These are phyloP conservation scores for Myotis davidii DNA, from an alignment of 2,113 vertebrate genomes.

Conservation along the genomic window DNA sequence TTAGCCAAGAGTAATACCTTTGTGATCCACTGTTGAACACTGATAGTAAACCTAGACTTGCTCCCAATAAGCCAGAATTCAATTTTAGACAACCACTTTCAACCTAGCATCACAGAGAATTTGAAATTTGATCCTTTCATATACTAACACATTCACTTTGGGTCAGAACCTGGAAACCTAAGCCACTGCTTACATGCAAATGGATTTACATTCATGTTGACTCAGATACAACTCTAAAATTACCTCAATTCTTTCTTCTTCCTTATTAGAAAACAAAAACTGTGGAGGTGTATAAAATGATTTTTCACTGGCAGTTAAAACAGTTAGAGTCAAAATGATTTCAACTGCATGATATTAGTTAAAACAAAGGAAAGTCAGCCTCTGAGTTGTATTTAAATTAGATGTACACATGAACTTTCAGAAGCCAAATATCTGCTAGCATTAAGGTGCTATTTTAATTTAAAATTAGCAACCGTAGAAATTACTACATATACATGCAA, in stretches of 20 bases:
- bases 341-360: conserved; percentile 13
- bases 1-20: conserved; percentile 10
- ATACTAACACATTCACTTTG: conserved; percentile 22
- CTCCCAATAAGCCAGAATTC: conserved; percentile 22
- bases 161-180: conserved; percentile 25
- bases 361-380: neutral
- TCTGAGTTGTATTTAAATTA: conserved; percentile 22
- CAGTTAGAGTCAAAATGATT: conserved; percentile 38
- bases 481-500: neutral
- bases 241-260: conserved; percentile 31
- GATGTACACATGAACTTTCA: neutral
- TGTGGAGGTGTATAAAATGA: neutral
- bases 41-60: neutral
- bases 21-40: conserved; percentile 1
- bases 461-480: conserved; percentile 41
- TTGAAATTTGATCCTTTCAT: conserved; percentile 1
- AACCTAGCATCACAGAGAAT: conserved; percentile 33
- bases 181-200: neutral
- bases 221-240: conserved; percentile 42
- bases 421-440: conserved; percentile 23
- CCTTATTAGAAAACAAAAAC: conserved; percentile 57
- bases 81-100: conserved; percentile 15
- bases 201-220: conserved; percentile 23
- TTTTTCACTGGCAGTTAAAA: conserved; percentile 41
- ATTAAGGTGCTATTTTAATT: neutral